Evolutionary conservation across 1,140 invertebrate genomes (phyloP).

Genomic region (Microvelia longipes): DNA sequence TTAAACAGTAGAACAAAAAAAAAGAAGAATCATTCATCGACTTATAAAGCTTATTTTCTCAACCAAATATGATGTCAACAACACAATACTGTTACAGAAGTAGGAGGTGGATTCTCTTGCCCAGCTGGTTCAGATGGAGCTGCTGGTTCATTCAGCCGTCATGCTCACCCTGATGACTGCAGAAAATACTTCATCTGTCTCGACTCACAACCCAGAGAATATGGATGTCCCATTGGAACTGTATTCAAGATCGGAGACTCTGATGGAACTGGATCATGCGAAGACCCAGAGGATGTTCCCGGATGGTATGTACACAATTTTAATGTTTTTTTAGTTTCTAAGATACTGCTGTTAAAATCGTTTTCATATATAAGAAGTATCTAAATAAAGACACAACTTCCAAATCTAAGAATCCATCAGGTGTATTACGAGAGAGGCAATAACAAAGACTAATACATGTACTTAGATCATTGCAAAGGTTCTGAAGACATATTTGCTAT

Average conservation of each 20-base stretch:
- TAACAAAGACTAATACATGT: too few relatives aligned
- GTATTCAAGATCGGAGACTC: constrained; percentile 86
- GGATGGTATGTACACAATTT: constrained; percentile 80
- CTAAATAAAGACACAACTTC: too few relatives aligned
- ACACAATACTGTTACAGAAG: constrained; percentile 62
- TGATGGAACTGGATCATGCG: constrained; percentile 78
- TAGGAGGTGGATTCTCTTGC: constrained; percentile 74
- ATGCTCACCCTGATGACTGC: constrained; percentile 87
- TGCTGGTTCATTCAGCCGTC: constrained; percentile 78
- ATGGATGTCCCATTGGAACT: constrained; percentile 86
- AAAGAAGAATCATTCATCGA: too few relatives aligned
- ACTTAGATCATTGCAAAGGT: too few relatives aligned
- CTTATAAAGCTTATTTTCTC: too few relatives aligned
- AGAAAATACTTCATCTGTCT: constrained; percentile 89
- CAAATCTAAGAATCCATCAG: too few relatives aligned
- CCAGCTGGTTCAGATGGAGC: constrained; percentile 63
- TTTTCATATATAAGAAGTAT: too few relatives aligned
- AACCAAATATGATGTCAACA: too few relatives aligned
- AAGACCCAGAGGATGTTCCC: constrained; percentile 82
- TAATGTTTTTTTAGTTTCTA: neutral
- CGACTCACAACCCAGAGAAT: constrained; percentile 75
- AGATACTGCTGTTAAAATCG: too few relatives aligned
- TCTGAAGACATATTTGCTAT: too few relatives aligned
- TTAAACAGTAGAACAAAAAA: too few relatives aligned
- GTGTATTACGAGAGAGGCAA: too few relatives aligned